phyloP scores from a whole-genome alignment of 2,113 vertebrate species.

The Alexandromys fortis region DNA sequence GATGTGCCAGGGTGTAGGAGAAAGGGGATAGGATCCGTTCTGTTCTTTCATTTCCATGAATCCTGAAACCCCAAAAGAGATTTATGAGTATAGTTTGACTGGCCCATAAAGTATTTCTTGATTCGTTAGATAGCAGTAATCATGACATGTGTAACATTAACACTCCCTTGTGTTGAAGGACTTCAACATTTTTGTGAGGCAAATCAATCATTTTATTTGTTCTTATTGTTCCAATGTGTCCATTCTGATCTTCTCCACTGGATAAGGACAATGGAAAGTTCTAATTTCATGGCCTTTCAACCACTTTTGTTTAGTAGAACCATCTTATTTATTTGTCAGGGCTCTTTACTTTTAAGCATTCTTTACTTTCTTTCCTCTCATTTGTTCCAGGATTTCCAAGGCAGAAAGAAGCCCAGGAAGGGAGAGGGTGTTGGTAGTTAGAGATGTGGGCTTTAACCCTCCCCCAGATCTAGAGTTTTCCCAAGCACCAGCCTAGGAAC shows the following conservation, averaged over 20 bases:
- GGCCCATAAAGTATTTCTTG: neutral
- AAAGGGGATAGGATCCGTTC: neutral
- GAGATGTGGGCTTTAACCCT: neutral
- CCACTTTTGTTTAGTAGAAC: neutral
- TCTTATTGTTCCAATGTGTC: neutral
- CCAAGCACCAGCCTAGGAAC: neutral
- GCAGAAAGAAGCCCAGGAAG: neutral
- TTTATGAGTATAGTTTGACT: neutral
- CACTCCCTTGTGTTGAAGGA: neutral
- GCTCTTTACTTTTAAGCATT: conserved; percentile 16
- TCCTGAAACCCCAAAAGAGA: neutral
- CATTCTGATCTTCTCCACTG: neutral
- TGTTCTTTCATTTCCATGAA: neutral
- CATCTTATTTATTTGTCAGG: neutral
- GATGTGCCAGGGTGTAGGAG: neutral
- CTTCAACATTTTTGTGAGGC: neutral
- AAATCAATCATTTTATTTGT: neutral
- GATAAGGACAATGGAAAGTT: neutral
- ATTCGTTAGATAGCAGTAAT: neutral
- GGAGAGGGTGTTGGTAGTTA: neutral
- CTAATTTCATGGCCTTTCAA: neutral
- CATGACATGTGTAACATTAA: neutral
- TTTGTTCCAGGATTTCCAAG: neutral
- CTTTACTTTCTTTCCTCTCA: neutral
- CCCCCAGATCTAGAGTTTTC: neutral